Base-by-base conservation (phyloP, 2,797 vertebrate species). In the Amazona finschi region DNA sequence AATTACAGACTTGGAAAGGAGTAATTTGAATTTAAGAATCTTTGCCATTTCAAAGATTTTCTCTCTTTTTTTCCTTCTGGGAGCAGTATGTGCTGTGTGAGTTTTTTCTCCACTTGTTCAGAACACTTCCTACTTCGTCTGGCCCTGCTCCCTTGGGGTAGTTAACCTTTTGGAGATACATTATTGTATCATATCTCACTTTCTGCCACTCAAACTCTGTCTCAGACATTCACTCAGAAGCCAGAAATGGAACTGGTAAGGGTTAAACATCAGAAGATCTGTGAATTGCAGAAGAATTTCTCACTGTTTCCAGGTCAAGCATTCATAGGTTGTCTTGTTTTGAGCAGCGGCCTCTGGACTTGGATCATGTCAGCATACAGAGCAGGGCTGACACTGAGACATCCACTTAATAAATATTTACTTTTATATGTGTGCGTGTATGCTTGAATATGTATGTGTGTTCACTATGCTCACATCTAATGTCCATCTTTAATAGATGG, bases 251-350 rank as follows among this genome's bases (percentile, higher is more conserved):
- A 62, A 58, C 61, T 70, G 55, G 33, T 31, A 80, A 90, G 91
- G 80, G 83, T 65, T 80, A 83, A 96, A 91, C 3, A 8, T 61
- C 18, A 72, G 49, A 88, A 71, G 58, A 84, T 30, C 38, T 46
- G 64, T 79, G 85, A 75, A 57, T 36, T 62, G 70, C 44, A 58
- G 33, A 89, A 86, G 50, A 55, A 92, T 92, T 94, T 94, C 84
- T 80, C 80, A 61, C 78, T 90, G 53, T 88, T 96, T 96, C 82
- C 80, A 96, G 90, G 69, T 90, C 87, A 89, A 81, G 92, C 84
- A 61, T 93, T 93, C 94, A 79, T 81, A 96, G 95, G 81, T 94
- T 95, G 84, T 88, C 96, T 94, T 94, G 93, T 97, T 97, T 96
- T 93, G 86, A 75, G 93, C 82, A 82, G 81, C 36, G 57, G 78